These are phyloP conservation scores for Physocephala rufipes DNA, from an alignment of 2,888 invertebrate genomes.

Conservation along the genomic window DNA sequence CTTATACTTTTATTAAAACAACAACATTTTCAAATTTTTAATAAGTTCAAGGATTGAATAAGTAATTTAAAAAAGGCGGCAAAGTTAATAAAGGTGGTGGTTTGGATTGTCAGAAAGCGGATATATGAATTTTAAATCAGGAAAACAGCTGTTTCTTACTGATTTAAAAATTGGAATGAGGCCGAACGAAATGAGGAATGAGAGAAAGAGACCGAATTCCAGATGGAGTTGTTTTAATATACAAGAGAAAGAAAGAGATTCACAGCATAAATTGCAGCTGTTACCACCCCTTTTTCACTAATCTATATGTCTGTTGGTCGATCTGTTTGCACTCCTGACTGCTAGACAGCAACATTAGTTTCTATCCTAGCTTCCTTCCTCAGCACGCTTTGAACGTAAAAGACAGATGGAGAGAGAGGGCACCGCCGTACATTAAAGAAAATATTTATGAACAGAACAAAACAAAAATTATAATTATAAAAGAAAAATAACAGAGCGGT, in stretches of 20 bases:
- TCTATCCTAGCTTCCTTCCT: slow-evolving; percentile 1
- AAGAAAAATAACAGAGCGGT: slow-evolving; percentile 39
- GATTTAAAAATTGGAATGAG: too few species aligned
- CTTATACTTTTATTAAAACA: too few species aligned
- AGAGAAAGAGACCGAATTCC: not conserved
- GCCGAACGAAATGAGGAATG: not conserved
- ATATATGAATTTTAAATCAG: not conserved
- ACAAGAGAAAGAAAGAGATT: not conserved
- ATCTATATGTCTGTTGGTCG: slow-evolving; percentile 13
- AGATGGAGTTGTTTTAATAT: slow-evolving; percentile 14
- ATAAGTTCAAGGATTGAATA: too few species aligned
- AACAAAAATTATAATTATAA: too few species aligned
- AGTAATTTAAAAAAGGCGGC: too few species aligned
- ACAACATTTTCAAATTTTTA: too few species aligned
- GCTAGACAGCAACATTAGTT: not conserved
- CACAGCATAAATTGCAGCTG: not conserved
- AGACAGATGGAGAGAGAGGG: not conserved
- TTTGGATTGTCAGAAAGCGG: too few species aligned
- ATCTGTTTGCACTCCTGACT: not conserved
- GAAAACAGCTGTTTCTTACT: slow-evolving; percentile 23
- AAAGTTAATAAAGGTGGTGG: too few species aligned
- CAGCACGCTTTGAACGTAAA: not conserved
- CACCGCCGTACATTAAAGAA: slow-evolving; percentile 26
- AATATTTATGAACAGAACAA: slow-evolving; percentile 34
- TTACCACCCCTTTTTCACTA: not conserved